These are phyloP conservation scores for Phycodurus eques DNA, from an alignment of 2,113 vertebrate genomes.

Conservation along the genomic window DNA sequence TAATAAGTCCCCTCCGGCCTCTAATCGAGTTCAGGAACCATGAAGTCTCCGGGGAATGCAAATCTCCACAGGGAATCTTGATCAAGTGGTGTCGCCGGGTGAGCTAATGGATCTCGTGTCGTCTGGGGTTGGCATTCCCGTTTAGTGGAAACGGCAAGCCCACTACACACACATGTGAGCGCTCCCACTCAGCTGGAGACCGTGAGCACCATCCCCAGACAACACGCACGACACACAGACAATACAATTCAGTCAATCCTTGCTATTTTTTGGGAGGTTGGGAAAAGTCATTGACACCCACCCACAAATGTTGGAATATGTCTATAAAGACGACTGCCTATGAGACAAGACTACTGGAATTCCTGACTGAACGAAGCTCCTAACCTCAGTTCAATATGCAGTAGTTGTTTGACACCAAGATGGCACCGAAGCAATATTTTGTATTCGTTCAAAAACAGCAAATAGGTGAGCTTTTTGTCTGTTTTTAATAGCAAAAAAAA, in stretches of 20 bases:
- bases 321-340: no score
- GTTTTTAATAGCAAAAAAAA: no score
- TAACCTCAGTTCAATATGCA: no score
- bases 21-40: constrained; percentile 33
- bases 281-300: neutral
- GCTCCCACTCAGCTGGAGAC: constrained; percentile 31
- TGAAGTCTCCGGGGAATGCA: constrained; percentile 22
- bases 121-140: constrained; percentile 38
- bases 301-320: no score
- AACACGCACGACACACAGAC: constrained; percentile 39
- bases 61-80: constrained; percentile 23
- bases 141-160: constrained; percentile 56
- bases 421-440: no score
- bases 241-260: neutral
- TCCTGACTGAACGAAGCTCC: no score
- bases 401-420: no score
- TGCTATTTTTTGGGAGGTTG: neutral
- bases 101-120: constrained; percentile 50
- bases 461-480: no score
- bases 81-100: constrained; percentile 58
- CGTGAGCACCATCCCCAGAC: constrained; percentile 51
- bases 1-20: constrained; percentile 33
- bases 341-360: no score
- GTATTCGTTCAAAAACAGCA: no score
- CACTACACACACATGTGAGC: constrained; percentile 9